A percentile compares a stretch with the other conserved stretches of the same genome.
Evolutionary conservation across 2,113 vertebrate genomes (phyloP).

Genomic region (Ptychochromis oligacanthus): DNA sequence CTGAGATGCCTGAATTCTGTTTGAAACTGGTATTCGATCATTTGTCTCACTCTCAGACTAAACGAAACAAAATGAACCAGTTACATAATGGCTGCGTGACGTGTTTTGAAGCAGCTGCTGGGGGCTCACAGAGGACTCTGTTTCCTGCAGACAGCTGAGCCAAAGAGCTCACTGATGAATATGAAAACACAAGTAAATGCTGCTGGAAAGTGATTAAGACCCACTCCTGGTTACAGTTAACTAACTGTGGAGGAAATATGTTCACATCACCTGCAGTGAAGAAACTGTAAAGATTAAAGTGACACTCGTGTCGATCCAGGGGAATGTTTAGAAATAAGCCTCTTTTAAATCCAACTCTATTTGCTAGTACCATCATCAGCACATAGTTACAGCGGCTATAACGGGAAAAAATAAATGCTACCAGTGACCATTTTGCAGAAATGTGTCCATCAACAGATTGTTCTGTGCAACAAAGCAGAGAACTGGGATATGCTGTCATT

Average conservation of each 20-base stretch:
- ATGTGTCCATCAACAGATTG: not conserved
- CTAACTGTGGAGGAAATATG: not conserved
- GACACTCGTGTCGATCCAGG: not conserved
- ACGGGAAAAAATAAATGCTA: not conserved
- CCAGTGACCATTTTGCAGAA: not conserved
- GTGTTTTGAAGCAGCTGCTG: constrained; percentile 29
- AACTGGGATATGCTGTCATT: not conserved
- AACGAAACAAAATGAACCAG: not conserved
- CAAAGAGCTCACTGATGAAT: constrained; percentile 8
- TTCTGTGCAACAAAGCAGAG: not conserved
- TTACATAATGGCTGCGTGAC: constrained; percentile 23
- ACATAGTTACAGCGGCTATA: not conserved
- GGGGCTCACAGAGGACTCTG: constrained; percentile 24
- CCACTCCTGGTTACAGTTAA: not conserved
- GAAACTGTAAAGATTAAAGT: not conserved
- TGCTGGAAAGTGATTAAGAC: not conserved
- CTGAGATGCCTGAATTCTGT: not conserved
- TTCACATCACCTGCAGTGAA: not conserved
- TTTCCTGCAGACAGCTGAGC: constrained; percentile 28
- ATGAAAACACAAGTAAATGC: constrained; percentile 13
- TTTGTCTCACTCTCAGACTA: constrained; percentile 3
- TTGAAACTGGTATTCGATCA: not conserved
- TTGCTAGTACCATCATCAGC: not conserved
- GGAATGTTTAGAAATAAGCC: not conserved
- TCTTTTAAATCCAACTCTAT: not conserved